phyloP scores from a whole-genome alignment of 2,113 vertebrate species.

The Telmatochromis sp. region DNA sequence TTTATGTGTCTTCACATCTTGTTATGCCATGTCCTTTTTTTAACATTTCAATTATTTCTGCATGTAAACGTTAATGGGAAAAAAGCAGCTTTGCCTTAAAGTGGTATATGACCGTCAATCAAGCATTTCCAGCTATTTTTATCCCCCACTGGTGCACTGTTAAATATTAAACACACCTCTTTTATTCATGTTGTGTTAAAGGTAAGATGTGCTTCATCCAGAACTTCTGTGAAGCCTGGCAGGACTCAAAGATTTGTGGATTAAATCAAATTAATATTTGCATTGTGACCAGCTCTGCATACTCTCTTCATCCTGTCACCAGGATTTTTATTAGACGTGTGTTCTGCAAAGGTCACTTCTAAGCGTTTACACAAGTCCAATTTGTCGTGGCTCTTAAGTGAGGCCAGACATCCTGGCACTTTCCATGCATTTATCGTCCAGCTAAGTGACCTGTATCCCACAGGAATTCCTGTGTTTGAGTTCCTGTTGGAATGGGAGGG shows the following conservation, averaged over 20 bases:
- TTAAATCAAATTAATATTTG: not conserved
- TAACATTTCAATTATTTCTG: not conserved
- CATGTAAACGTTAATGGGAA: not conserved
- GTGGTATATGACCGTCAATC: not conserved
- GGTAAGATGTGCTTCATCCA: not conserved
- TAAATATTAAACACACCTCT: slow-evolving; percentile 15
- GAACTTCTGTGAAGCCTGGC: not conserved
- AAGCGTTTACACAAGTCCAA: not conserved
- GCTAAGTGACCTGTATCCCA: slow-evolving; percentile 55
- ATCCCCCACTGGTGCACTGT: not conserved
- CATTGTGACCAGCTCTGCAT: not conserved
- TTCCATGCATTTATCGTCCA: slow-evolving; percentile 56
- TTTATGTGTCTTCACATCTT: not conserved
- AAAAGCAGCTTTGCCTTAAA: not conserved
- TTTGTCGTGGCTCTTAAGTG: slow-evolving; percentile 16
- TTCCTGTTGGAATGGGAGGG: slow-evolving; percentile 14
- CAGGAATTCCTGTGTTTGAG: slow-evolving; percentile 71
- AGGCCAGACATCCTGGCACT: slow-evolving; percentile 22
- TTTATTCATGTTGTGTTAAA: slow-evolving; percentile 40
- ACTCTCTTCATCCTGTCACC: not conserved
- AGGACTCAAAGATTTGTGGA: not conserved
- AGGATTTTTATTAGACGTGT: not conserved
- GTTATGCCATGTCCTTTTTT: not conserved
- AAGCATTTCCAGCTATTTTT: not conserved
- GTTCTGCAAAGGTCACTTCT: not conserved